A percentile compares a stretch with the other conserved stretches of the same genome.
Evolutionary conservation across 2,113 vertebrate species (phyloP).

Genomic region (Sterna hirundo): DNA sequence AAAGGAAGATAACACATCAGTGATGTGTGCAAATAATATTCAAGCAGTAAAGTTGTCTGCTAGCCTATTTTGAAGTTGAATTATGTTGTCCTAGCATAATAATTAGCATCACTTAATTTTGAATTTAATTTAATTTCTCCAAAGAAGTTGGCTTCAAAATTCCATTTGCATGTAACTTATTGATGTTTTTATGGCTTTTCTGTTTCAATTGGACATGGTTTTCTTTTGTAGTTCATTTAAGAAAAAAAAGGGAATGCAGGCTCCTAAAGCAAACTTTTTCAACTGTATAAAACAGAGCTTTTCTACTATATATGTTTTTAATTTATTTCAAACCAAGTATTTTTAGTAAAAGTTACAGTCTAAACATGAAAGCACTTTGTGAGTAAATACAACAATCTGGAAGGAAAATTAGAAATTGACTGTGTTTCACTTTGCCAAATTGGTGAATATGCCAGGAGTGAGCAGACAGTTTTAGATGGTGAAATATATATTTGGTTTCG

Average conservation of each 20-base stretch:
- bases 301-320: background rate
- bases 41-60: background rate
- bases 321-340: background rate
- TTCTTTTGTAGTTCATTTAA: background rate
- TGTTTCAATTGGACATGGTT: background rate
- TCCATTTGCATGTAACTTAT: background rate
- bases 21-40: background rate
- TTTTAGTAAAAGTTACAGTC: background rate
- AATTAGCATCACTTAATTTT: background rate
- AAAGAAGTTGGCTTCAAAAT: background rate
- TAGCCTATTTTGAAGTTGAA: background rate
- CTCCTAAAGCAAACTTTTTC: background rate
- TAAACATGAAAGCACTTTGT: background rate
- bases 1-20: background rate
- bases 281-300: background rate
- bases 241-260: background rate
- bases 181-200: background rate
- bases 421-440: background rate
- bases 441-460: background rate
- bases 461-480: background rate
- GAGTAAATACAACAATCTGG: background rate
- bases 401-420: background rate
- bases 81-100: background rate
- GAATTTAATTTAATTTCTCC: background rate
- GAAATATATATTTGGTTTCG: slow-evolving; percentile 33